phyloP scores from a whole-genome alignment of 2,888 invertebrate genomes.

The Enchytraeus crypticus region DNA sequence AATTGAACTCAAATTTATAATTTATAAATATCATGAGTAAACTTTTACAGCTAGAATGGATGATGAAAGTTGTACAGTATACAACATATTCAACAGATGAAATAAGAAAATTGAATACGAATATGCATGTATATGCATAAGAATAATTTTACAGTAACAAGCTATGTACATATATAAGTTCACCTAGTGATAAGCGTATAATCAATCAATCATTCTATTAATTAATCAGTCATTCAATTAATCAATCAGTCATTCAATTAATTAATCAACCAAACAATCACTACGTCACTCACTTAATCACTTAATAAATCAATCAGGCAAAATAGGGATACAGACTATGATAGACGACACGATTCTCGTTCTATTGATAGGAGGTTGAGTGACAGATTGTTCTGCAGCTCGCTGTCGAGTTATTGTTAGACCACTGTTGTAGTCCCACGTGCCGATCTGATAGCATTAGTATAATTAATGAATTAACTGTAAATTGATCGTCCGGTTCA shows the following conservation, averaged over 20 bases:
- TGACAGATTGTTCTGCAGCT: neutral
- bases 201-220: neutral
- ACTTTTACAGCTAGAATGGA: no score
- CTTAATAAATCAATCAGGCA: neutral
- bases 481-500: no score
- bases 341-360: slow-evolving; percentile 34
- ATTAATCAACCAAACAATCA: neutral
- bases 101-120: no score
- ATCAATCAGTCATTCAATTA: neutral
- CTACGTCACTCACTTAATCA: neutral
- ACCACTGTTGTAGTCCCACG: slow-evolving; percentile 5
- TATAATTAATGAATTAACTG: no score
- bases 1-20: no score
- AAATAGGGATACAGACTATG: slow-evolving; percentile 25
- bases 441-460: slow-evolving; percentile 3
- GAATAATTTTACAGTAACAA: no score
- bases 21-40: no score
- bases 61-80: no score
- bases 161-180: no score
- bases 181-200: neutral
- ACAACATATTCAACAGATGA: no score
- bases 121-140: no score
- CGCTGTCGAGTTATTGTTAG: no score
- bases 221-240: neutral
- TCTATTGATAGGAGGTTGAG: neutral